These are phyloP conservation scores for Brachypterus glaber DNA, from an alignment of 2,888 invertebrate genomes.

Conservation along the genomic window DNA sequence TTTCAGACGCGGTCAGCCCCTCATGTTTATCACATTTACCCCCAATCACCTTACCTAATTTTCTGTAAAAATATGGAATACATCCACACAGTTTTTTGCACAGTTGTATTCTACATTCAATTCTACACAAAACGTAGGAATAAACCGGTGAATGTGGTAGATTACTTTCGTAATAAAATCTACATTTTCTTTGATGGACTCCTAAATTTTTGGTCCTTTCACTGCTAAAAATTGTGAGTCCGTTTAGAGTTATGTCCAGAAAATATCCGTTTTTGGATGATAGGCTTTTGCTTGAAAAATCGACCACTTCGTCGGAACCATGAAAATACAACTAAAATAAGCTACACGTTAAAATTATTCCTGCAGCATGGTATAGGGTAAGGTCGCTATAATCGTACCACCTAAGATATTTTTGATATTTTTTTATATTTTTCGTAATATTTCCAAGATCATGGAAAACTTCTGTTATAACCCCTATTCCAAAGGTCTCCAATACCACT, in stretches of 20 bases:
- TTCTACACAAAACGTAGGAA: slow-evolving; percentile 57
- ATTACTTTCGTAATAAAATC: slow-evolving; percentile 56
- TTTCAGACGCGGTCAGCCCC: too few relatives aligned
- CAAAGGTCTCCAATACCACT: too few relatives aligned
- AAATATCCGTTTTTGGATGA: slow-evolving; percentile 32
- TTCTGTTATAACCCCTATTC: too few relatives aligned
- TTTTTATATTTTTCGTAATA: too few relatives aligned
- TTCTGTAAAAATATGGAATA: slow-evolving; percentile 64
- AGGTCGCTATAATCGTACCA: too few relatives aligned
- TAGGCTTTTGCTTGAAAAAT: slow-evolving; percentile 46
- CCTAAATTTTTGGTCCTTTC: slow-evolving; percentile 38
- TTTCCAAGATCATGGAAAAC: too few relatives aligned
- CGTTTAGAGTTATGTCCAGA: slow-evolving; percentile 34
- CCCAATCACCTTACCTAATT: slow-evolving; percentile 48
- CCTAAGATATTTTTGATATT: too few relatives aligned
- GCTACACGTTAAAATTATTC: not conserved
- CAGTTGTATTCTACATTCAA: slow-evolving; percentile 59
- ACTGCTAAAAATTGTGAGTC: slow-evolving; percentile 34
- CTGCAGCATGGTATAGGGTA: too few relatives aligned
- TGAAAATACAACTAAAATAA: slow-evolving; percentile 51
- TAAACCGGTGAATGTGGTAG: slow-evolving; percentile 58
- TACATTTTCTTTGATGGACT: slow-evolving; percentile 58
- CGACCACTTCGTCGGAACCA: slow-evolving; percentile 58
- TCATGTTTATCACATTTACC: too few relatives aligned
- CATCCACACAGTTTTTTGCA: slow-evolving; percentile 57